phyloP scores from a whole-genome alignment of 1,140 invertebrate species.

The Rhyacophila brunnea region DNA sequence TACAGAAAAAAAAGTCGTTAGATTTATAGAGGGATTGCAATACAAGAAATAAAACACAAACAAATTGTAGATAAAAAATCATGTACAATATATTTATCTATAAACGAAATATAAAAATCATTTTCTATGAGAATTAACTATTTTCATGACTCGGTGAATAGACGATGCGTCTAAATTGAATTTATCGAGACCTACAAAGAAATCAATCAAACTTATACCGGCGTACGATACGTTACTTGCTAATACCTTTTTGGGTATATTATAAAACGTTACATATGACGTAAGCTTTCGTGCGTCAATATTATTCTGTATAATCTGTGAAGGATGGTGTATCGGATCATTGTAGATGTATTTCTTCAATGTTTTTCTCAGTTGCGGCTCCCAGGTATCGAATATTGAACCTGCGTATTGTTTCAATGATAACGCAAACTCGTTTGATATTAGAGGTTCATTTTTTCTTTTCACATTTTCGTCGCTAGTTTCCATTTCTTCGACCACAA shows the following conservation, averaged over 20 bases:
- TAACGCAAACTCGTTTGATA: constrained; percentile 46
- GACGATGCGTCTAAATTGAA: constrained; percentile 14
- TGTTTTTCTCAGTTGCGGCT: constrained; percentile 49
- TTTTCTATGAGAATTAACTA: constrained; percentile 2
- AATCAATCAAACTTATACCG: constrained; percentile 19
- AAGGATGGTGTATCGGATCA: constrained; percentile 22
- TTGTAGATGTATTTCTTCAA: constrained; percentile 52
- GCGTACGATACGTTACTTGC: constrained; percentile 26
- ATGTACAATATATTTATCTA: neutral
- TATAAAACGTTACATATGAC: constrained; percentile 61
- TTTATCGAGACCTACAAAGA: constrained; percentile 15
- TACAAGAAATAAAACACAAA: too few species aligned
- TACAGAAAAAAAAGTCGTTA: too few species aligned
- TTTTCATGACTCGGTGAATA: constrained; percentile 24
- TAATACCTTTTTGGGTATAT: constrained; percentile 53
- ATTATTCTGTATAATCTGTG: neutral
- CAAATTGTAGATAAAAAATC: too few species aligned
- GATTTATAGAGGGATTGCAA: too few species aligned
- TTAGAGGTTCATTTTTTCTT: constrained; percentile 39
- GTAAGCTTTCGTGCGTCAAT: constrained; percentile 45
- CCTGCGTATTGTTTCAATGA: constrained; percentile 59
- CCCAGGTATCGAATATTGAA: constrained; percentile 57
- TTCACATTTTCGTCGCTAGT: constrained; percentile 39
- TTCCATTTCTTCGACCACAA: constrained; percentile 30
- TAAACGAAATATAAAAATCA: neutral